Base-by-base conservation (phyloP, 1,140 invertebrate genomes). In the Drosophila hydei region DNA sequence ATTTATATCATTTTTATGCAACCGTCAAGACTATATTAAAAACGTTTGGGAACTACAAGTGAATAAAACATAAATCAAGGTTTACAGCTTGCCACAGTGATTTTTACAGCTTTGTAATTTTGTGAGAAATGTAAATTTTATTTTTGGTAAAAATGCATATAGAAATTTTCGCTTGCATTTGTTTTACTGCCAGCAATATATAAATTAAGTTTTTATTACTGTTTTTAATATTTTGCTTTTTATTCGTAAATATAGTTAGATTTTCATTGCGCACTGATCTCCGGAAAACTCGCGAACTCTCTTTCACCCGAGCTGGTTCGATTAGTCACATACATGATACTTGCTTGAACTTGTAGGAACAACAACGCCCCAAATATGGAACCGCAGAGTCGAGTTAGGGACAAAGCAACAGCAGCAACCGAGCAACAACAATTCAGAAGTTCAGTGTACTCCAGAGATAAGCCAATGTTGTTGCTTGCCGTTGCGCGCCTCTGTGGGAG, bases 391-490 rank as follows among this genome's bases (percentile, higher is more conserved):
- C 30, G 5, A 52, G 27, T 47, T 42, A 21, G 36, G 36, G 14
- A 6, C 33, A 55, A 38, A 43, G 36, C 18, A 47, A 19, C 30
- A 63, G 18, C 33, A 61, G 55, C 19, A 69, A 58, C 43, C n/a
- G n/a, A 78, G 23, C 30, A 50, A 33, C 16, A 14, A 43, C 19
- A 33, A 40, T 21, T 25, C 21, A 14, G 25, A 67, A 73, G 80
- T 85, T 85, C 80, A 85, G 64, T 80, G 81, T 74, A 87, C 80
- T 63, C 77, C 59, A 55, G 80, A 70, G 80, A 85, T 85, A 85
- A 87, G 81, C 65, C 71, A 75, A 64, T 83, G 72, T 67, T 79
- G 77, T 76, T 81, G 48, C 30, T 52, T 19, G 52, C n/a, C n/a
- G n/a, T n/a, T n/a, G n/a, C n/a, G n/a, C n/a, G n/a, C n/a, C n/a